These are phyloP conservation scores for human (Homo sapiens) DNA, from an alignment of 2,113 vertebrate genomes.

Conservation along the genomic window GRCh38 chr22:26488501-26489000, in stretches of 20 bases:
- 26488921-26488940: background rate
- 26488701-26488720: background rate
- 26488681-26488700: background rate
- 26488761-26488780: background rate
- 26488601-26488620: background rate
- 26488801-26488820: background rate
- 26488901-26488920: background rate
- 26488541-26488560: background rate
- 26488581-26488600: background rate
- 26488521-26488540: background rate
- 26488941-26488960: background rate
- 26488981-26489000: background rate
- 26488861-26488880: background rate
- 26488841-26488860: rapidly evolving
- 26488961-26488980: no score
- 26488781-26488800: background rate
- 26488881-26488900: background rate
- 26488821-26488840: background rate
- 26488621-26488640: background rate
- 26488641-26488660: background rate
- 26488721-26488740: background rate
- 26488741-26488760: background rate
- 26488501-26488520: rapidly evolving
- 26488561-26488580: background rate
- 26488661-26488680: background rate